Evolutionary conservation across 2,797 vertebrate species (phyloP).

Genomic region (Odontamblyopus rebecca): DNA sequence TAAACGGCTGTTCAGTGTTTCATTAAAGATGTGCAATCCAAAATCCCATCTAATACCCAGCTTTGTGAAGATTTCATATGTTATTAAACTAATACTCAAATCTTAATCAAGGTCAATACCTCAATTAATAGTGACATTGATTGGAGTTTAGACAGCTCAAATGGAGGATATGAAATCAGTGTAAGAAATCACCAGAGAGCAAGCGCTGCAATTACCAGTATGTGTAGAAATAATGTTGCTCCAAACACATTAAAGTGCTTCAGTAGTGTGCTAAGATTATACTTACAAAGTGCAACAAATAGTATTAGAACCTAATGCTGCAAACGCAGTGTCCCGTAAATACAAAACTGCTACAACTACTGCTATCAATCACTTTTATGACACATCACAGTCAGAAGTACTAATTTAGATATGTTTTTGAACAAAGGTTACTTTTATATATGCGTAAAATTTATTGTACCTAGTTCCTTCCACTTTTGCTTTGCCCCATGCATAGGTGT

Average conservation of each 20-base stretch:
- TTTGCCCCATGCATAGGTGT: background rate
- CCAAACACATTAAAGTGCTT: background rate
- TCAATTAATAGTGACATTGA: constrained; percentile 10
- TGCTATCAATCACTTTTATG: background rate
- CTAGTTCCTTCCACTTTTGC: background rate
- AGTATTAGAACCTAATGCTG: background rate
- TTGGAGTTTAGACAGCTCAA: constrained; percentile 9
- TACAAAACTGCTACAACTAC: background rate
- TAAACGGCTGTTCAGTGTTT: background rate
- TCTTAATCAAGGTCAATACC: constrained; percentile 13
- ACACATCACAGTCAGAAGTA: background rate
- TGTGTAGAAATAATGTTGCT: background rate
- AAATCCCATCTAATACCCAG: constrained; percentile 1
- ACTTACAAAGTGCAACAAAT: background rate
- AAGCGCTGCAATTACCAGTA: background rate
- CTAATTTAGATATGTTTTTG: background rate
- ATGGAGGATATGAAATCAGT: constrained; percentile 25
- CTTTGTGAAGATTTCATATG: background rate
- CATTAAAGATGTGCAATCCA: background rate
- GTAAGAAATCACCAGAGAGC: background rate
- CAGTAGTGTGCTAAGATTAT: background rate
- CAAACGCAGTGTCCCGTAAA: background rate
- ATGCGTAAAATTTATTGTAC: background rate
- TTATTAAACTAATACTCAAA: background rate
- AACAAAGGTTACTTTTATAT: background rate